phyloP scores from a whole-genome alignment of 1,140 invertebrate genomes.

The Thrips palmi region DNA sequence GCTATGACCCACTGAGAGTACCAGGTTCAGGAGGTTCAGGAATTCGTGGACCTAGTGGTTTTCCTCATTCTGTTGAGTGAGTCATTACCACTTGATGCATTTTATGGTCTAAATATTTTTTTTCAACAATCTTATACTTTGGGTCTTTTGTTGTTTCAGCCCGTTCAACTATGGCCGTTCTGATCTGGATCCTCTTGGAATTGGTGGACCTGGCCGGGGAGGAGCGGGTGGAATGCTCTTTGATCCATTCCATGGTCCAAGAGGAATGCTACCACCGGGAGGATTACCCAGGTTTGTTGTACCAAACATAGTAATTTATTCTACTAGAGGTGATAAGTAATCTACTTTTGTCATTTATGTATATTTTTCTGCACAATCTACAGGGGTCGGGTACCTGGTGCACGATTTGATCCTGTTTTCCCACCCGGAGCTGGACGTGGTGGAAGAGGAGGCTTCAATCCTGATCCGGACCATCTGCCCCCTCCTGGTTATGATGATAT shows the following conservation, averaged over 20 bases:
- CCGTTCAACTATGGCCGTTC: no score
- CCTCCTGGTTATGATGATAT: constrained; percentile 56
- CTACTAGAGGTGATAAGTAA: background rate
- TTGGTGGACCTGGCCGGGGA: no score
- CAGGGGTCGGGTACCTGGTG: constrained; percentile 36
- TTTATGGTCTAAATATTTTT: no score
- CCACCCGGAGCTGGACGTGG: constrained; percentile 33
- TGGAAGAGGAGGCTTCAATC: constrained; percentile 22
- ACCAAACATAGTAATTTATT: background rate
- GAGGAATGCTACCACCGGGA: constrained; percentile 22
- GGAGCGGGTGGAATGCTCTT: constrained; percentile 51
- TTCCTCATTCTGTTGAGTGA: no score
- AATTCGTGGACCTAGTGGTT: no score
- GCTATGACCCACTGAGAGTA: no score
- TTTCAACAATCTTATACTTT: no score
- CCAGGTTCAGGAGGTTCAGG: no score
- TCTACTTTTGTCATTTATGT: constrained; percentile 28
- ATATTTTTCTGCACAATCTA: constrained; percentile 44
- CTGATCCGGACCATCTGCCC: constrained; percentile 53
- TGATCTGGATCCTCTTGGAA: constrained; percentile 55
- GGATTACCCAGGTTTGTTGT: constrained; percentile 29
- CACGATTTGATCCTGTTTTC: constrained; percentile 65
- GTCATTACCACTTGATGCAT: no score
- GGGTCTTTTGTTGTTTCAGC: no score
- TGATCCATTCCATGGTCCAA: constrained; percentile 32